These are phyloP conservation scores for Hyposoter didymator DNA, from an alignment of 2,888 invertebrate genomes.

Conservation along the genomic window DNA sequence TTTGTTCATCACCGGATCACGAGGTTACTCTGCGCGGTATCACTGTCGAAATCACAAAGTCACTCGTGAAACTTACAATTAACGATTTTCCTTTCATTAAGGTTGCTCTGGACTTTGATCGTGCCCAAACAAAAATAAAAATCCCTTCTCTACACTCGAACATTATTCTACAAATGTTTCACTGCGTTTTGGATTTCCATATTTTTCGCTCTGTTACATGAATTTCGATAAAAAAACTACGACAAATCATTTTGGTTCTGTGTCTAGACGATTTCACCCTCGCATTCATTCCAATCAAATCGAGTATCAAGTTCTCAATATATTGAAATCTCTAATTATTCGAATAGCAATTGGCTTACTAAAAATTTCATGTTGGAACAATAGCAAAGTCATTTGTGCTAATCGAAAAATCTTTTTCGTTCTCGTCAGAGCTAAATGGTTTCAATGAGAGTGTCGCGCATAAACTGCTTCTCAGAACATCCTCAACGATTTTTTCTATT, in stretches of 20 bases:
- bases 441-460: too few relatives aligned
- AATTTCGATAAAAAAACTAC: not conserved
- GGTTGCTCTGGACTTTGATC: not conserved
- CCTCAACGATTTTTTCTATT: too few relatives aligned
- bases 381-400: not conserved
- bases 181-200: not conserved
- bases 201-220: not conserved
- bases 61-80: constrained; percentile 54
- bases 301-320: not conserved
- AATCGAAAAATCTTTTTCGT: too few relatives aligned
- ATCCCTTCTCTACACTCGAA: not conserved
- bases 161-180: not conserved
- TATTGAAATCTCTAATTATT: not conserved
- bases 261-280: not conserved
- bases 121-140: not conserved
- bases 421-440: too few relatives aligned
- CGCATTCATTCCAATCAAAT: not conserved
- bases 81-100: constrained; percentile 33
- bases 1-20: constrained; percentile 93
- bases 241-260: not conserved
- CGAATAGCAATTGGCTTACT: not conserved
- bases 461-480: too few relatives aligned
- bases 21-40: constrained; percentile 90
- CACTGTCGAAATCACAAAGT: constrained; percentile 83
- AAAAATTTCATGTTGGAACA: not conserved